A percentile compares a stretch with the other conserved stretches of the same genome.
Conservation (phyloP, 2,113 vertebrate genomes). For the Xenopus borealis region DNA sequence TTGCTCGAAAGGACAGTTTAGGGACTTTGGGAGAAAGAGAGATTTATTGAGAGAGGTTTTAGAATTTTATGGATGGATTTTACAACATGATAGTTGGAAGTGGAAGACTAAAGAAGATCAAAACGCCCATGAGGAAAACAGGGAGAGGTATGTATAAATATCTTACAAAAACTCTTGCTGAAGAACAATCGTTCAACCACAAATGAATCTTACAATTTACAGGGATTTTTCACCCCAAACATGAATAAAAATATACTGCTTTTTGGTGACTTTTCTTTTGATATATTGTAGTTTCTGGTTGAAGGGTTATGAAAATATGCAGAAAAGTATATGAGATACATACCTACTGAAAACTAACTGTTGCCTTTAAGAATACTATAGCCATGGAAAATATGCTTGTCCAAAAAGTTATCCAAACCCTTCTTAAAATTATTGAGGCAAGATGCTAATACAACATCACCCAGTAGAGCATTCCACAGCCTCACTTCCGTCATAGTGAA, state of each 20-base stretch:
- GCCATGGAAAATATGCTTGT: no score
- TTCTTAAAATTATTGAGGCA: no score
- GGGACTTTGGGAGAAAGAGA: conserved; percentile 42
- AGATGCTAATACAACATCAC: no score
- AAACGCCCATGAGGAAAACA: conserved; percentile 36
- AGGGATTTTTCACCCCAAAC: background rate
- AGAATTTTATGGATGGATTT: conserved; percentile 10
- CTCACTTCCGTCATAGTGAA: no score
- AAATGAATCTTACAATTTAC: background rate
- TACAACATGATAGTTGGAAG: conserved; percentile 40
- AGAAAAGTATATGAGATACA: no score
- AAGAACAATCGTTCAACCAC: conserved; percentile 1
- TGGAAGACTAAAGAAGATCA: conserved; percentile 42
- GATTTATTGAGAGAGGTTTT: conserved; percentile 29
- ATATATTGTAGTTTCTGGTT: no score
- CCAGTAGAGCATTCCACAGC: no score
- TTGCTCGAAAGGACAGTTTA: conserved; percentile 28
- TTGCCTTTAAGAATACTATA: no score
- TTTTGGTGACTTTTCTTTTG: no score
- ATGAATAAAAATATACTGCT: background rate
- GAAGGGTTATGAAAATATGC: no score
- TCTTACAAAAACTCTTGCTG: conserved; percentile 11
- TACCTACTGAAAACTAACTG: no score
- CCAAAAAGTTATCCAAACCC: no score
- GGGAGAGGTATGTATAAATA: conserved; percentile 24